Base-by-base conservation (phyloP, 92 coral and sea anemone species). In the Chrysogorgia sp. region DNA sequence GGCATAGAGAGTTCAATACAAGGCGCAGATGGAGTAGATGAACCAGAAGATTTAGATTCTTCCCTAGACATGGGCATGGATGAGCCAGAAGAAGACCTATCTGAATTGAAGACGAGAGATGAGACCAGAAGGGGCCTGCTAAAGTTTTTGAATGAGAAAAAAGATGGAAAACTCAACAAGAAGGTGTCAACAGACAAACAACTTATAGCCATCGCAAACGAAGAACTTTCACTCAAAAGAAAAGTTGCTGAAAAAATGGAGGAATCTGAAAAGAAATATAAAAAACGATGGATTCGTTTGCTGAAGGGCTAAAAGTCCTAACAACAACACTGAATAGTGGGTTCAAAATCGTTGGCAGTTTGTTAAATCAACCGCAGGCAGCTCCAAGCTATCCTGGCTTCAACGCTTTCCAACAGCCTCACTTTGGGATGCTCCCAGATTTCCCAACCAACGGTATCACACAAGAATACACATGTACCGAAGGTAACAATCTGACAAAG, bases 151-250 rank as follows among this genome's bases (percentile, higher is more conserved):
- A 49, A 49, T 49, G 57, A 66, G 43, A 66, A 66, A 34, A 66
- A 66, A 66, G 74, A 66, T 43, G 48, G 45, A 28, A 66, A 66
- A 23, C 74, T 66, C 47, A 28, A 15, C 40, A 66, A 66, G 74
- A 66, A 66, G 47, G 28, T 66, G 48, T 66, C 74, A 66, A 66
- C 40, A 31, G 74, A 66, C 26, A 34, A 22, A 21, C 74, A 66
- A n/a, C n/a, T n/a, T n/a, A n/a, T n/a, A n/a, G n/a, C n/a, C n/a
- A n/a, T n/a, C n/a, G n/a, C n/a, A n/a, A 29, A 35, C 47, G 61
- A 66, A 28, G 74, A 35, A 22, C 57, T 49, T 49, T 49, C 57
- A 49, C 57, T 49, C 57, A 49, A 49, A 49, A 34, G 74, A 34
- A 66, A 66, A 35, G 74, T 66, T 7, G 47, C 26, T 22, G 74